Evolutionary conservation across 2,113 vertebrate species (phyloP), one percentile per base, ranked within the genome.

Genomic region (Thunnus maccoyii): DNA sequence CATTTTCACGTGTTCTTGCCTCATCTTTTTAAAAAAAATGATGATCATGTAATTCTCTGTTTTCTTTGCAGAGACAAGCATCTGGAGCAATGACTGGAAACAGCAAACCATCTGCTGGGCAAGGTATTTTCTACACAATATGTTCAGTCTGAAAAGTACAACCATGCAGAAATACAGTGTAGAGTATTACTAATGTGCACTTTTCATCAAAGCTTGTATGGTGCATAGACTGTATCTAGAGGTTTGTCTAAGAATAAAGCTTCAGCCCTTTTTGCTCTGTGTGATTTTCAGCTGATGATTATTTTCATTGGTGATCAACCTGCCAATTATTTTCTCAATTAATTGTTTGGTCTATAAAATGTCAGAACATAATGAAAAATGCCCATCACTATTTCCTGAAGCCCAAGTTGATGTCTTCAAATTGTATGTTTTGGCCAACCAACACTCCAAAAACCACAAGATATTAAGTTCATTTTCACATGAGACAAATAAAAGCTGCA

Each of bases 21-120:
- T 63, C 12, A 36, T 63, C 22, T 22, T 71, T 20, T 4, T 36
- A 25, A 12, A 41, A 61, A 52, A 30, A 52, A n/a, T 3, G 20
- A 22, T 56, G 20, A 72, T 62, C 1, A 15, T 72, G n/a, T 62
- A 32, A 78, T 7, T 52, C 30, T 88, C 44, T 68, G 47, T 66
- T 85, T 67, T 69, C 48, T 68, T 91, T 88, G 58, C 91, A 95
- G 95, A 95, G 92, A 92, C 91, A 94, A 93, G 87, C 89, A 90
- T 88, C 94, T 48, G 92, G 89, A 89, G 84, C 88, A 14, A 77
- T 61, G 47, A 87, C 84, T 76, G 94, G 92, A 88, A 94, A 82
- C 90, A 89, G 41, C 90, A 94, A 95, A 89, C 86, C 91, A 73
- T 87, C 93, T 83, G 83, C 82, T 78, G 88, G 46, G 87, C 88